A percentile compares a stretch with the other conserved stretches of the same genome.
Evolutionary conservation across 2,113 vertebrate genomes (phyloP).

Genomic region (Phyllostomus discolor): DNA sequence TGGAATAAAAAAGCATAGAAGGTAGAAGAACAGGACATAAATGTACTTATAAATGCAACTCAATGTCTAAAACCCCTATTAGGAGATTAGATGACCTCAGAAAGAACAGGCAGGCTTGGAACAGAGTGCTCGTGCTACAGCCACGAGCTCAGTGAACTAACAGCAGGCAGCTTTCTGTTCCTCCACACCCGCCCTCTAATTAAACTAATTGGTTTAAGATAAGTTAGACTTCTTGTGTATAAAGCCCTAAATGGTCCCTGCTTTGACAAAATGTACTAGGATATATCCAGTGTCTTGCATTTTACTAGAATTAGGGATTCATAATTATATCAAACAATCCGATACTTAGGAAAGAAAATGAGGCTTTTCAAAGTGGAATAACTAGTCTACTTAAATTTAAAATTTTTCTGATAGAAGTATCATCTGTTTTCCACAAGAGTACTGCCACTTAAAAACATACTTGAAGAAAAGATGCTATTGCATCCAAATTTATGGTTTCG

Average conservation of each 20-base stretch:
- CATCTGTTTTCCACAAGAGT: constrained; percentile 7
- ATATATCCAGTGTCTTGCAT: not conserved
- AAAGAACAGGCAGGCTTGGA: not conserved
- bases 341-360: not conserved
- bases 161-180: not conserved
- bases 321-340: not conserved
- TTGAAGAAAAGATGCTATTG: constrained; percentile 34
- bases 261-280: constrained; percentile 3
- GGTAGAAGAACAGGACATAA: not conserved
- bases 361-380: constrained; percentile 38
- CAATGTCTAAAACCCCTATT: not conserved
- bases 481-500: constrained; percentile 22
- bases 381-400: not conserved
- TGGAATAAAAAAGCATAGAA: constrained; percentile 34
- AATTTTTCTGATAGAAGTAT: constrained; percentile 30
- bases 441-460: not conserved
- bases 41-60: not conserved
- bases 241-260: not conserved
- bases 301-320: not conserved
- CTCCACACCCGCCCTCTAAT: not conserved
- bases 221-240: not conserved
- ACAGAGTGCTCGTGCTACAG: not conserved
- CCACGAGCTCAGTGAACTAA: not conserved
- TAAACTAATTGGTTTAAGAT: not conserved
- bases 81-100: not conserved